These are phyloP conservation scores for Limosa lapponica DNA, from an alignment of 2,797 vertebrate genomes.

Conservation along the genomic window DNA sequence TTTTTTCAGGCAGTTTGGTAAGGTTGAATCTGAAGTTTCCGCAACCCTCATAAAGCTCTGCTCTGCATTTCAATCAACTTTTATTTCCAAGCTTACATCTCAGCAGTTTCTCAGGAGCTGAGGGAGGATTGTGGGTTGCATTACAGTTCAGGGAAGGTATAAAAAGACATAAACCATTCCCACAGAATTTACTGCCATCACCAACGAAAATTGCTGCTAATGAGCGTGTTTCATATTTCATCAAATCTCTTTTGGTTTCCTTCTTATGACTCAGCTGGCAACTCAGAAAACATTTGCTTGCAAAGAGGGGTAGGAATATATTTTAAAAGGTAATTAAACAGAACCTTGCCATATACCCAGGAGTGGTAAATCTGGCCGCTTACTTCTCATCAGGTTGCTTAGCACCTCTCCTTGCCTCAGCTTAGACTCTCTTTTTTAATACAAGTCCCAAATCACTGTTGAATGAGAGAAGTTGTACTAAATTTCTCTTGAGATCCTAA, in stretches of 20 bases:
- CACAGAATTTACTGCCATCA: constrained; percentile 72
- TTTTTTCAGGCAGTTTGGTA: constrained; percentile 21
- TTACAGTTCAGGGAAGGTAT: constrained; percentile 66
- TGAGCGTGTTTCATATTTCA: constrained; percentile 66
- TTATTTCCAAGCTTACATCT: constrained; percentile 74
- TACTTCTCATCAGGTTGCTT: not conserved
- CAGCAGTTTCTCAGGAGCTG: constrained; percentile 64
- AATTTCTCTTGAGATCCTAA: not conserved
- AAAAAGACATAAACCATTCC: constrained; percentile 75
- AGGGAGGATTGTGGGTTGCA: not conserved
- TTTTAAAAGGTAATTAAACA: constrained; percentile 34
- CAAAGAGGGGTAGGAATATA: not conserved
- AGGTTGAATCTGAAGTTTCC: constrained; percentile 47
- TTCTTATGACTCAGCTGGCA: constrained; percentile 56
- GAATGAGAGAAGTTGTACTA: not conserved
- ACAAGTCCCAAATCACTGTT: not conserved
- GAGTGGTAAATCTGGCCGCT: not conserved
- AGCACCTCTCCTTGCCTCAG: not conserved
- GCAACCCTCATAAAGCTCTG: constrained; percentile 46
- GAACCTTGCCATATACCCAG: not conserved
- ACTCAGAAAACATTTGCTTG: constrained; percentile 43
- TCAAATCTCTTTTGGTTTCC: constrained; percentile 66
- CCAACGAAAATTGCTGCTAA: constrained; percentile 73
- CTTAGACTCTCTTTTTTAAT: not conserved
- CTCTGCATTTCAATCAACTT: constrained; percentile 64